A percentile compares a stretch with the other conserved stretches of the same genome.
Evolutionary conservation across 2,113 vertebrate species (phyloP).

Genomic region (Sarotherodon lohbergeri): DNA sequence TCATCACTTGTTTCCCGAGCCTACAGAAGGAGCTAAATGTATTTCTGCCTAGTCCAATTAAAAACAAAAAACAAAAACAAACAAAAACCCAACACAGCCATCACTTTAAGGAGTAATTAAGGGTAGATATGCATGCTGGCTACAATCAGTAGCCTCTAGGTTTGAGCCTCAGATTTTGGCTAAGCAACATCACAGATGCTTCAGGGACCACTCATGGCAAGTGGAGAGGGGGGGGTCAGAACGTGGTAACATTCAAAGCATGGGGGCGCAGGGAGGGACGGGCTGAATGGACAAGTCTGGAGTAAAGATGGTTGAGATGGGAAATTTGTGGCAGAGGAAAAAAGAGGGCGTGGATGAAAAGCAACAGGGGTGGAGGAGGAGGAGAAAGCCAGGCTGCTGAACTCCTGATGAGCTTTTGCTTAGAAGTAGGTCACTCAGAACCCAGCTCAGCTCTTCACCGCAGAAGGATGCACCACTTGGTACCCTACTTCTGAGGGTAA

Average conservation of each 20-base stretch:
- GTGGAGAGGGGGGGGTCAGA: neutral
- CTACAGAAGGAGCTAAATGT: neutral
- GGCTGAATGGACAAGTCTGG: neutral
- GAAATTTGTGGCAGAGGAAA: neutral
- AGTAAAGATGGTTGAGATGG: neutral
- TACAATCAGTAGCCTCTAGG: neutral
- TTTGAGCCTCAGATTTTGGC: neutral
- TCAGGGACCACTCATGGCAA: neutral
- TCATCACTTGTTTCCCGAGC: neutral
- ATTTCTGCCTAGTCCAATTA: neutral
- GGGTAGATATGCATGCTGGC: neutral
- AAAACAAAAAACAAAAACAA: neutral
- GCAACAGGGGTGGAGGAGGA: neutral
- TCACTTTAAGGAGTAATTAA: neutral
- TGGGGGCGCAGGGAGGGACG: neutral
- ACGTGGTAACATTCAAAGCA: neutral
- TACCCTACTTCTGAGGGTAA: neutral
- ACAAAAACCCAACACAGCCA: neutral
- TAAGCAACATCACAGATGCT: slow-evolving; percentile 1
- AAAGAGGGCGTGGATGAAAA: neutral
- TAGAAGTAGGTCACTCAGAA: slow-evolving; percentile 41
- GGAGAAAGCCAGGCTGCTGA: neutral
- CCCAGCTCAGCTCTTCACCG: neutral
- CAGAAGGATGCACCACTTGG: neutral
- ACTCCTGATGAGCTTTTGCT: slow-evolving; percentile 34